A percentile compares a stretch with the other conserved stretches of the same genome.
Conservation (phyloP, 2,797 vertebrate genomes). For the Heliangelus exortis region DNA sequence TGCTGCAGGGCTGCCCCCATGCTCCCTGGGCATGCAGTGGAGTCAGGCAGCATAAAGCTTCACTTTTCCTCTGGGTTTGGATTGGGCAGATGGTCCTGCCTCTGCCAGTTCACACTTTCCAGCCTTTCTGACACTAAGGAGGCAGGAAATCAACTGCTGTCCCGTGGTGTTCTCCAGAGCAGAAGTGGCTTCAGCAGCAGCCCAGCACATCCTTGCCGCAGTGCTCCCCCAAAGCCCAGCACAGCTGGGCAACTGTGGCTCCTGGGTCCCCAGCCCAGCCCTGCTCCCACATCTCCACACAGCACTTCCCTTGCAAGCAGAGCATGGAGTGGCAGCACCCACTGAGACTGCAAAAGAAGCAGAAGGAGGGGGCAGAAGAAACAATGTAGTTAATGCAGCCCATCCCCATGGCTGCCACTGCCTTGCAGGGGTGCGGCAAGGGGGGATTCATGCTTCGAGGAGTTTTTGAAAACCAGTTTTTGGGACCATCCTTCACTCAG, state of each 20-base stretch:
- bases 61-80: not conserved
- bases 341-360: not conserved
- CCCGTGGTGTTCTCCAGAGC: not conserved
- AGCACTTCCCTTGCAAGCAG: fast-evolving
- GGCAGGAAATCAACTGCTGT: not conserved
- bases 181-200: not conserved
- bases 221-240: not conserved
- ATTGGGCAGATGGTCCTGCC: not conserved
- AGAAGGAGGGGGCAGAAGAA: not conserved
- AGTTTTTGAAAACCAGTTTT: not conserved
- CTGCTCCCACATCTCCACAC: not conserved
- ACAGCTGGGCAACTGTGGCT: not conserved
- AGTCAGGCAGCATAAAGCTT: fast-evolving
- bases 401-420: fast-evolving
- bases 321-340: not conserved
- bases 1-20: fast-evolving
- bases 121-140: not conserved
- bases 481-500: not conserved
- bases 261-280: not conserved
- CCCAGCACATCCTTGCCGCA: not conserved
- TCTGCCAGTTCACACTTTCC: not conserved
- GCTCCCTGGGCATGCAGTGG: not conserved
- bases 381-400: not conserved
- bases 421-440: not conserved
- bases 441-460: fast-evolving